Conservation (phyloP, 2,888 invertebrate genomes). For the Tachina grossa region DNA sequence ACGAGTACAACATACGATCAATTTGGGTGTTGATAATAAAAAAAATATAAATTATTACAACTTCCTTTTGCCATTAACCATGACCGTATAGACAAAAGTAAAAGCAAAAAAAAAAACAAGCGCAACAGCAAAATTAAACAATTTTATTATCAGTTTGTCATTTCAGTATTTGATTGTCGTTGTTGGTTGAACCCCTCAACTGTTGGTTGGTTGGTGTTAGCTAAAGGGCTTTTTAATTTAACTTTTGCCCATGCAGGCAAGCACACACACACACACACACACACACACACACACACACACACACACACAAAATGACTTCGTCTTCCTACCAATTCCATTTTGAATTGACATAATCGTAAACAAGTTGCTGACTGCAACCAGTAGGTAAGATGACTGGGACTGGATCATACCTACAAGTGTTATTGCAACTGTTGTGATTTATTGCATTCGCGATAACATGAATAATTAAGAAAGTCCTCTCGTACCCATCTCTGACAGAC, state of each 20-base stretch:
- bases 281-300: neutral
- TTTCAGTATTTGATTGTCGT: constrained; percentile 17
- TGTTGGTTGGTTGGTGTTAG: neutral
- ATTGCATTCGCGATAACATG: constrained; percentile 5
- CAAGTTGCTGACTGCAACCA: constrained; percentile 17
- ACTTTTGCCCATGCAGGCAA: neutral
- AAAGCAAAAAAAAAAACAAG: neutral
- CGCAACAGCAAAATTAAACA: neutral
- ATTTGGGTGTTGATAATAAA: constrained; percentile 26
- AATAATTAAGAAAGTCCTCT: constrained; percentile 23
- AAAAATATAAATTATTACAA: constrained; percentile 44
- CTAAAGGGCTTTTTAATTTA: constrained; percentile 57
- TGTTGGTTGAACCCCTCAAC: neutral
- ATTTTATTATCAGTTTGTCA: constrained; percentile 25
- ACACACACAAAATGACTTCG: no score
- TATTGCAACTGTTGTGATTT: constrained; percentile 36
- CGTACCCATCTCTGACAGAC: neutral
- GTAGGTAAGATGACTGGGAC: neutral
- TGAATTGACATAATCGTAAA: neutral
- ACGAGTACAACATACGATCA: neutral
- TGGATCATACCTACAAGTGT: neutral
- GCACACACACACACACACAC: neutral
- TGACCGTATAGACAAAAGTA: constrained; percentile 34
- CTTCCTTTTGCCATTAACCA: constrained; percentile 58
- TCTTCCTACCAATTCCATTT: constrained; percentile 23